Conservation (phyloP, 1,140 invertebrate genomes). For the Drosophila albomicans region DNA sequence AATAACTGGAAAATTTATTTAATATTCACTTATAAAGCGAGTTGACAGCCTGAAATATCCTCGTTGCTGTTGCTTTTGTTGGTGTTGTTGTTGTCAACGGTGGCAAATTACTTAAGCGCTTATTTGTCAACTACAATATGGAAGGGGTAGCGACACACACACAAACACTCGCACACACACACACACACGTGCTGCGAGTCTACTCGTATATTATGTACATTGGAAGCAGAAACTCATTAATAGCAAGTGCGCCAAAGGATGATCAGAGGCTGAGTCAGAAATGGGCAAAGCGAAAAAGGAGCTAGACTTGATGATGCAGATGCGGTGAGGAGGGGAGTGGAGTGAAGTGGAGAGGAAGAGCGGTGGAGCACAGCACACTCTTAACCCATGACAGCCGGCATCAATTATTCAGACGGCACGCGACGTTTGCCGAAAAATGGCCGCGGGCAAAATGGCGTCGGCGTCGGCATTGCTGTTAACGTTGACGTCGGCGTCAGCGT, state of each 20-base stretch:
- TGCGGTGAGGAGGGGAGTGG: background rate
- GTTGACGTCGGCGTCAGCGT: conserved; percentile 37
- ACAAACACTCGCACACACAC: conserved; percentile 16
- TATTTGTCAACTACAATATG: conserved; percentile 78
- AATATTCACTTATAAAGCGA: conserved; percentile 77
- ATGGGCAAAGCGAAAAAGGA: background rate
- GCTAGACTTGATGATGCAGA: no score
- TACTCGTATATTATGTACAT: conserved; percentile 60
- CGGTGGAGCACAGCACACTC: conserved; percentile 7
- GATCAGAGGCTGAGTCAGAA: background rate
- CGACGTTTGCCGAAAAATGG: conserved; percentile 65
- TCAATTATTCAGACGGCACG: conserved; percentile 73
- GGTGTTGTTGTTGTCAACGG: conserved; percentile 46
- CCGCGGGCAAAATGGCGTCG: conserved; percentile 63
- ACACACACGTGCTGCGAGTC: conserved; percentile 15
- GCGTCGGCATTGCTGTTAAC: conserved; percentile 41
- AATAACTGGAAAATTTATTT: conserved; percentile 82
- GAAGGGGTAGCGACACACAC: conserved; percentile 18
- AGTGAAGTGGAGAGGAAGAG: background rate
- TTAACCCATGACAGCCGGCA: conserved; percentile 64
- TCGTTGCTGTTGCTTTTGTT: background rate
- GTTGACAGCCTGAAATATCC: conserved; percentile 40
- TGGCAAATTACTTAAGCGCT: conserved; percentile 81
- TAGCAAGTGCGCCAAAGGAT: conserved; percentile 48
- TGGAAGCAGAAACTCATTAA: conserved; percentile 76